Conservation (phyloP, 2,888 invertebrate species). For the Apotomis turbidana region DNA sequence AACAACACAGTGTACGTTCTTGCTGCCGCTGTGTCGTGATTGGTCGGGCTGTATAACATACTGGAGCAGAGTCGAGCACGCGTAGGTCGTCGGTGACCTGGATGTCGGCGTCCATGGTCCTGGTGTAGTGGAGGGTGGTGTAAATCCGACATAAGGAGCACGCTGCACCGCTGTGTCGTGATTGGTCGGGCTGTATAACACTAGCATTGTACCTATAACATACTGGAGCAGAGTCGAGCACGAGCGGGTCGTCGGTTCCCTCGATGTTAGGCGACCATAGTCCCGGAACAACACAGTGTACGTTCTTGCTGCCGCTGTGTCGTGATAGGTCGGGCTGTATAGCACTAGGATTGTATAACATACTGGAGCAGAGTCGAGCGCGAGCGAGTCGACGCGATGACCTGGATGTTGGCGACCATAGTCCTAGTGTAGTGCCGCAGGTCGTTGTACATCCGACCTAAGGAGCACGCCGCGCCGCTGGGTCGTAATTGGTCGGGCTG, state of each 20-base stretch:
- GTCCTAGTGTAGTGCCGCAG: not conserved
- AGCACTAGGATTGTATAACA: slow-evolving; percentile 31
- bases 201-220: slow-evolving; percentile 44
- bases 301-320: not conserved
- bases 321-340: too few relatives aligned
- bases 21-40: too few relatives aligned
- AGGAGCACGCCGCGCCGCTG: not conserved
- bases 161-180: slow-evolving; percentile 63
- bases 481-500: too few relatives aligned
- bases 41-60: too few relatives aligned
- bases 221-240: too few relatives aligned
- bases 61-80: too few relatives aligned
- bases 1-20: too few relatives aligned
- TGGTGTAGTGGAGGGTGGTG: slow-evolving; percentile 67
- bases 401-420: slow-evolving; percentile 58
- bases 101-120: slow-evolving; percentile 61
- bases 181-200: slow-evolving; percentile 73
- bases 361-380: slow-evolving; percentile 65
- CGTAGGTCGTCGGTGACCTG: slow-evolving; percentile 67
- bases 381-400: slow-evolving; percentile 49
- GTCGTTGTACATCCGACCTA: not conserved
- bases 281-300: not conserved
- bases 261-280: not conserved
- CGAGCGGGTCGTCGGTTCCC: too few relatives aligned
- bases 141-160: slow-evolving; percentile 65